phyloP scores from a whole-genome alignment of 2,113 vertebrate species.

The Triplophysa tibetana region DNA sequence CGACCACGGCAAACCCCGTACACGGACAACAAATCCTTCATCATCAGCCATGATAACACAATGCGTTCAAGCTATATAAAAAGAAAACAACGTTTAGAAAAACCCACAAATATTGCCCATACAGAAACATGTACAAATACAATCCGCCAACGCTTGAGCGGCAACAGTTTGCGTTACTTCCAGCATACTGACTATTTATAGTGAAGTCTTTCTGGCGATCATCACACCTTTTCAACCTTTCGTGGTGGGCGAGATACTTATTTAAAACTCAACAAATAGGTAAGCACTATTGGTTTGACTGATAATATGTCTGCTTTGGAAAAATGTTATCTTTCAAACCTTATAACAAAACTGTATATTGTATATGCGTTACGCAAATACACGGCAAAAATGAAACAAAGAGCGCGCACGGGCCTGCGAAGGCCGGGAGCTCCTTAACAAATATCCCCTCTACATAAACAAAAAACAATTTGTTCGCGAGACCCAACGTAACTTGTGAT shows the following conservation, averaged over 20 bases:
- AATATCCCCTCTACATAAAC: background rate
- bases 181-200: background rate
- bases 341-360: background rate
- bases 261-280: background rate
- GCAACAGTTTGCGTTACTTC: background rate
- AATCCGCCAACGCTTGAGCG: background rate
- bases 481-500: fast-evolving
- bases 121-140: background rate
- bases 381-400: constrained; percentile 10
- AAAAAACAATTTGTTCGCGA: background rate
- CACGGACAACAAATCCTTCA: constrained; percentile 93
- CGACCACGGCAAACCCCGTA: constrained; percentile 95
- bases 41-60: constrained; percentile 14
- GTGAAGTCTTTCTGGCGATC: background rate
- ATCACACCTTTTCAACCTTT: background rate
- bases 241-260: too few relatives aligned
- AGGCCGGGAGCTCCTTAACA: constrained; percentile 3
- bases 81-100: background rate
- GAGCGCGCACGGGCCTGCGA: constrained; percentile 5
- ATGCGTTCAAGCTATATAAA: background rate
- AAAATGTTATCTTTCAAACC: background rate
- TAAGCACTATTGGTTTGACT: background rate
- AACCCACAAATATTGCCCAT: background rate
- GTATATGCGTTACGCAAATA: background rate
- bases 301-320: background rate